A percentile compares a stretch with the other conserved stretches of the same genome.
Evolutionary conservation across 2,113 vertebrate species (phyloP).

Genomic region (Sminthopsis crassicaudata): DNA sequence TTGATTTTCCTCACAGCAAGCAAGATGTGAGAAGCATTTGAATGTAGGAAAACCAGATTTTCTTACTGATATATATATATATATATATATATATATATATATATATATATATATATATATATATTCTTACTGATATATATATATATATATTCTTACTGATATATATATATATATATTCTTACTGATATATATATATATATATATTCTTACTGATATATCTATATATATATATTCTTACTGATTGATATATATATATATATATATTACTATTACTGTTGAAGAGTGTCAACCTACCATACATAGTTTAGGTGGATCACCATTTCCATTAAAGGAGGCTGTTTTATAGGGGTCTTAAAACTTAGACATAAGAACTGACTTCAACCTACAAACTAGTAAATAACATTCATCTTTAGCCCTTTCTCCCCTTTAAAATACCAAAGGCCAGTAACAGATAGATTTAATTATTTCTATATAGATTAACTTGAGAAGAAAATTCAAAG

Average conservation of each 20-base stretch:
- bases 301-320: conserved; percentile 71
- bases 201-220: no score
- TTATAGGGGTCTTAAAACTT: conserved; percentile 78
- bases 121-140: conserved; percentile 67
- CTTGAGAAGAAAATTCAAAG: conserved; percentile 14
- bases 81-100: conserved; percentile 28
- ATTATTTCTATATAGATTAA: neutral
- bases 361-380: conserved; percentile 77
- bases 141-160: conserved; percentile 48
- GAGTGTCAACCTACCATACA: conserved; percentile 54
- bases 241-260: no score
- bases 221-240: no score
- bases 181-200: no score
- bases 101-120: conserved; percentile 35
- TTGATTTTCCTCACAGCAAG: conserved; percentile 78
- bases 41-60: conserved; percentile 78
- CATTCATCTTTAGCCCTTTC: neutral
- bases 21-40: conserved; percentile 59
- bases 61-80: conserved; percentile 29
- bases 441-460: conserved; percentile 67
- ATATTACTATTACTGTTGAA: conserved; percentile 75
- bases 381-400: conserved; percentile 76
- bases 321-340: conserved; percentile 83
- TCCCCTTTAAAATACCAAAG: conserved; percentile 61
- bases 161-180: no score